Conservation (phyloP, 2,797 vertebrate genomes). For the Limnodromus scolopaceus region DNA sequence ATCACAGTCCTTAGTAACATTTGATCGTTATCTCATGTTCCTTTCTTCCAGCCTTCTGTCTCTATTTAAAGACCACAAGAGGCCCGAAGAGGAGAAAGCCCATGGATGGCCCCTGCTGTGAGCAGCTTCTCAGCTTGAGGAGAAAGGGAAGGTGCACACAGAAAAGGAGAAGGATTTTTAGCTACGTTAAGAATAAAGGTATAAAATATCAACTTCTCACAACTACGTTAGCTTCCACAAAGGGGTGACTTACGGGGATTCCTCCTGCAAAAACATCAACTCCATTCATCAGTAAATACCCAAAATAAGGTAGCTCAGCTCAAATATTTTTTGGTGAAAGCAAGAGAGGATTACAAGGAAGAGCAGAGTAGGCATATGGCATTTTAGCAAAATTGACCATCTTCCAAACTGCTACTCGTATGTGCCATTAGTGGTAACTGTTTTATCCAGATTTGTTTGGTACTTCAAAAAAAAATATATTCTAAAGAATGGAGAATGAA, state of each 20-base stretch:
- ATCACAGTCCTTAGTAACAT: no score
- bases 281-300: neutral
- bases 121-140: neutral
- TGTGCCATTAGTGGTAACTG: neutral
- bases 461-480: neutral
- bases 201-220: neutral
- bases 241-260: neutral
- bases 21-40: accelerated
- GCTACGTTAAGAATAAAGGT: neutral
- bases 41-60: neutral
- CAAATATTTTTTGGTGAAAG: accelerated
- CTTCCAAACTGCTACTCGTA: neutral
- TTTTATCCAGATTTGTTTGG: neutral
- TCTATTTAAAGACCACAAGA: no score
- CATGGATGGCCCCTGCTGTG: neutral
- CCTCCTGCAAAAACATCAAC: neutral
- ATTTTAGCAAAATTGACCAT: neutral
- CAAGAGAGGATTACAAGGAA: neutral
- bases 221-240: neutral
- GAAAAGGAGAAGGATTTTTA: neutral
- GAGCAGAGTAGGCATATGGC: neutral
- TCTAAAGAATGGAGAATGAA: neutral
- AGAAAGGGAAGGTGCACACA: no score
- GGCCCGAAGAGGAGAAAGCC: neutral
- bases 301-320: neutral